Base-by-base conservation (phyloP, 1,140 invertebrate species). In the Drosophila sp. region DNA sequence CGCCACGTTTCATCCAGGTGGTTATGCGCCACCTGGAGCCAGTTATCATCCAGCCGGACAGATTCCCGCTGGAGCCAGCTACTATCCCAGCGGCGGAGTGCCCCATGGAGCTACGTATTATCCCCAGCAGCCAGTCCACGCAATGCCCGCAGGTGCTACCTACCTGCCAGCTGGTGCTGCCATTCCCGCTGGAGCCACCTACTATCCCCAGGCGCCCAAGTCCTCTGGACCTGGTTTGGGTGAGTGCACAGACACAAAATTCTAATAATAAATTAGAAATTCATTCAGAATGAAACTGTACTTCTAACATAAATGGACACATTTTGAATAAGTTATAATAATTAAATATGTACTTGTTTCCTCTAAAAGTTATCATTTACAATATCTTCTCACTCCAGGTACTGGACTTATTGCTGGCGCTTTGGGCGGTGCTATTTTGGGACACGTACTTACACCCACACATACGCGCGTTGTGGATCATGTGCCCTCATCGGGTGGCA, bases 371-470 rank as follows among this genome's bases (percentile, higher is more conserved):
- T 38, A 3, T 25, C n/a, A n/a, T n/a, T n/a, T n/a, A n/a, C n/a
- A n/a, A n/a, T 7, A 27, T 21, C n/a, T n/a, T n/a, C 11, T 38
- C 8, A 40, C 38, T 50, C 0, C 40, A 91, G 90, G 90, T 13
- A 89, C 89, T 51, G 90, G 90, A 43, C 77, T 91, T 4, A 63
- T 81, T 57, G 90, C 84, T 61, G 90, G 90, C 21, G 90, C 79
- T 11, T 14, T 91, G 36, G 90, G 89, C 25, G 90, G 90, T 29
- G 90, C 89, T 11, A 59, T 91, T 21, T 54, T 91, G 34, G 89
- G 89, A 9, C 89, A 91, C 50, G 90, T 57, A 4, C 76, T 91
- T 0, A 91, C 90, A 0, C 90, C 90, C 8, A 89, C 87, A 0
- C 74, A 90, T 0, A 90, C 90, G 0, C 81, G 74, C 16, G 89